phyloP scores from a whole-genome alignment of 2,888 invertebrate genomes.

The Margaritifera margaritifera region DNA sequence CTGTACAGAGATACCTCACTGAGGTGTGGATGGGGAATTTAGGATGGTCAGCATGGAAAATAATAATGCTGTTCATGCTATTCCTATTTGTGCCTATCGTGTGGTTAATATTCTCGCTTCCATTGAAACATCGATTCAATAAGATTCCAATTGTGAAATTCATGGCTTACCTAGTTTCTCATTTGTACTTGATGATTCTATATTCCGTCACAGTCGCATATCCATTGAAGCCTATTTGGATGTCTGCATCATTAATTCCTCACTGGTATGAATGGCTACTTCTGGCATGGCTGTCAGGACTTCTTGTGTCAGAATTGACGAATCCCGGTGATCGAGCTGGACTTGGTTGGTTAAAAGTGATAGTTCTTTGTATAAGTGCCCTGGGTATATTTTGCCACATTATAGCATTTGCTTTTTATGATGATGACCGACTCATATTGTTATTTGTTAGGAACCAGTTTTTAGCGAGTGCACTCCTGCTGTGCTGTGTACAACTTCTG shows the following conservation, averaged over 20 bases:
- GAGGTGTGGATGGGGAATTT: slow-evolving; percentile 98
- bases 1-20: slow-evolving; percentile 92
- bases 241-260: slow-evolving; percentile 79
- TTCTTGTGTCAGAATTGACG: slow-evolving; percentile 95
- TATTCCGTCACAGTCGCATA: slow-evolving; percentile 83
- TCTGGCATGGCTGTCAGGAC: slow-evolving; percentile 94
- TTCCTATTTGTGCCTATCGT: slow-evolving; percentile 95
- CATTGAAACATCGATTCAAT: slow-evolving; percentile 94
- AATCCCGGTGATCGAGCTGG: slow-evolving; percentile 98
- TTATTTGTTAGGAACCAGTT: slow-evolving; percentile 97
- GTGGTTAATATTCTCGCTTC: slow-evolving; percentile 96
- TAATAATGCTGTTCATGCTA: slow-evolving; percentile 85
- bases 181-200: slow-evolving; percentile 96
- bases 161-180: slow-evolving; percentile 99
- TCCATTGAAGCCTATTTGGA: slow-evolving; percentile 71
- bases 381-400: slow-evolving; percentile 80
- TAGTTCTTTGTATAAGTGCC: slow-evolving; percentile 85
- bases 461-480: slow-evolving; percentile 93
- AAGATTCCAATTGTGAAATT: slow-evolving; percentile 99
- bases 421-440: slow-evolving; percentile 78
- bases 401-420: slow-evolving; percentile 77
- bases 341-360: slow-evolving; percentile 84
- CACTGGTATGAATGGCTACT: slow-evolving; percentile 98
- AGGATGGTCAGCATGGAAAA: slow-evolving; percentile 95
- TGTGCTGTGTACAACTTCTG: slow-evolving; percentile 97